phyloP scores from a whole-genome alignment of 1,140 invertebrate genomes.

The Riptortus pedestris region DNA sequence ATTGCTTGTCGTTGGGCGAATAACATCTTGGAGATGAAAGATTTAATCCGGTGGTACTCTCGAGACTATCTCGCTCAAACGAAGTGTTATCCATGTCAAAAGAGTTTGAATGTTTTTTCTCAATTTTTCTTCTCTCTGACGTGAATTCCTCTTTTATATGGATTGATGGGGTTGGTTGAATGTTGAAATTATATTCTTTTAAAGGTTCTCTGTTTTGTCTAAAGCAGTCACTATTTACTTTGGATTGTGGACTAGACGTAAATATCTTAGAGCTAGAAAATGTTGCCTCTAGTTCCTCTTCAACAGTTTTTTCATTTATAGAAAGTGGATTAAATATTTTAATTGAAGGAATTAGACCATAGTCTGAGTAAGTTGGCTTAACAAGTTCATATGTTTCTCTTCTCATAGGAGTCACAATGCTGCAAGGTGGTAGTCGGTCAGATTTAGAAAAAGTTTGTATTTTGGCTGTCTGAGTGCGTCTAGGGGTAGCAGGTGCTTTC shows the following conservation, averaged over 20 bases:
- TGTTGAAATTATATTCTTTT: constrained; percentile 1
- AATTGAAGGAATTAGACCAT: background rate
- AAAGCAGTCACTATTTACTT: background rate
- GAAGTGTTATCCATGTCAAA: background rate
- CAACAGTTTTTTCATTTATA: background rate
- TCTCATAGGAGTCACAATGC: background rate
- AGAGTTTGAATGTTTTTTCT: background rate
- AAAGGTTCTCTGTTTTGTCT: background rate
- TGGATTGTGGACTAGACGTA: background rate
- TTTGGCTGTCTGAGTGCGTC: background rate
- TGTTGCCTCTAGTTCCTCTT: background rate
- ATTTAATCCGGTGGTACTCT: background rate
- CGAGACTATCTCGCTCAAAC: background rate
- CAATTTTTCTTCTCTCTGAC: background rate
- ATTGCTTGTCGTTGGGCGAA: too few relatives aligned
- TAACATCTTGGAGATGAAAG: too few relatives aligned
- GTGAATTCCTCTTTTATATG: background rate
- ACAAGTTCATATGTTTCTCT: constrained; percentile 2
- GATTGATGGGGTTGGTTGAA: background rate
- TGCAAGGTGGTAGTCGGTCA: background rate
- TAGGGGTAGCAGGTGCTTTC: background rate
- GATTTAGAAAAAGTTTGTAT: background rate
- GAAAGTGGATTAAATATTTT: background rate
- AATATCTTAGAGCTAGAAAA: background rate
- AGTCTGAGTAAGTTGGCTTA: background rate